phyloP scores from a whole-genome alignment of 2,888 invertebrate species.

The Zygaena filipendulae region DNA sequence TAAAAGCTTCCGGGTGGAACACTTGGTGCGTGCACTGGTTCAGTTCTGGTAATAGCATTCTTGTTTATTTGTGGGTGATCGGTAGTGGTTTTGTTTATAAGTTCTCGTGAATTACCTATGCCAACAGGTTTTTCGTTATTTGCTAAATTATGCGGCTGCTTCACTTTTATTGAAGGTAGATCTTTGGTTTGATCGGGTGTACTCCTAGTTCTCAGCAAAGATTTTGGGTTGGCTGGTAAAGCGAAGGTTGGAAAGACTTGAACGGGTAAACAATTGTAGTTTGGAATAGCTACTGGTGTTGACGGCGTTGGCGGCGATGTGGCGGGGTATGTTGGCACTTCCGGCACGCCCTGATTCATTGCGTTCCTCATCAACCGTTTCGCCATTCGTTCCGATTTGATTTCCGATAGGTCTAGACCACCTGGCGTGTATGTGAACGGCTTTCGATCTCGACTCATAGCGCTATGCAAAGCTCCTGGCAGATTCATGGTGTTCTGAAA shows the following conservation, averaged over 20 bases:
- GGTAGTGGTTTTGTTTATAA: conserved; percentile 22
- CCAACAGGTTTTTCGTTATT: conserved; percentile 8
- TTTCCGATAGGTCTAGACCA: conserved; percentile 90
- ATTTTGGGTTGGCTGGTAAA: conserved; percentile 76
- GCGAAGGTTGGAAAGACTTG: conserved; percentile 72
- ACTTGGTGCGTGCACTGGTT: conserved; percentile 26
- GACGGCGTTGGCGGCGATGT: conserved; percentile 61
- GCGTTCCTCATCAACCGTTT: conserved; percentile 71
- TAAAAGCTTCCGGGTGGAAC: conserved; percentile 19
- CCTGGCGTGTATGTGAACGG: conserved; percentile 96
- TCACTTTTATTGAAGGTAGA: conserved; percentile 20
- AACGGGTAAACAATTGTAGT: conserved; percentile 57
- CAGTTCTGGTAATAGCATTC: conserved; percentile 11
- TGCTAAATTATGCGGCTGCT: conserved; percentile 19
- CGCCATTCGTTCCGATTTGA: conserved; percentile 91
- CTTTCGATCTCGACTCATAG: conserved; percentile 93
- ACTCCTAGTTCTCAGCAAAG: conserved; percentile 49
- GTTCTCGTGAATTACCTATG: neutral
- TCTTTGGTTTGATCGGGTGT: conserved; percentile 36
- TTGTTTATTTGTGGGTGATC: conserved; percentile 16
- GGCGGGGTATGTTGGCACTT: conserved; percentile 62
- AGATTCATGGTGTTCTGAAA: conserved; percentile 75
- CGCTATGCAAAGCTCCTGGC: conserved; percentile 87
- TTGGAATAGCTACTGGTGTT: conserved; percentile 46
- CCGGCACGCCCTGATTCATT: conserved; percentile 77